These are phyloP conservation scores for Tauraco erythrolophus DNA, from an alignment of 2,113 vertebrate species.

Conservation along the genomic window DNA sequence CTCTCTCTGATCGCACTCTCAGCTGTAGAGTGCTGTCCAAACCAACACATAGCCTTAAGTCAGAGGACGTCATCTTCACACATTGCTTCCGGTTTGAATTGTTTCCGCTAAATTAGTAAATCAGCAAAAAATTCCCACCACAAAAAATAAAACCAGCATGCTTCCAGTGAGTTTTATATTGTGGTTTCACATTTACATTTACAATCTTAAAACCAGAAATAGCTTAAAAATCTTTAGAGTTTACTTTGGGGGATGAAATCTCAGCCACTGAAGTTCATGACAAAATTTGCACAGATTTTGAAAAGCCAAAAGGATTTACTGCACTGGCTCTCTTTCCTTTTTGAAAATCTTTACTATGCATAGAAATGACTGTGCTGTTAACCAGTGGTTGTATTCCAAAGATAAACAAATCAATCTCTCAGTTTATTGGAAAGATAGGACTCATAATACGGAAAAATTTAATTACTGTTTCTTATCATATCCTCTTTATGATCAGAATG, in stretches of 20 bases:
- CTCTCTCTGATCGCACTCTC: not conserved
- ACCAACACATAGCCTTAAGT: not conserved
- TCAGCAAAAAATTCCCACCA: not conserved
- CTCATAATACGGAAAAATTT: not conserved
- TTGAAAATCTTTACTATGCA: not conserved
- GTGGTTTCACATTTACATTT: not conserved
- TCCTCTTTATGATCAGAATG: not conserved
- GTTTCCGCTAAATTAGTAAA: not conserved
- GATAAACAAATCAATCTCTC: not conserved
- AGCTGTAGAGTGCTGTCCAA: not conserved
- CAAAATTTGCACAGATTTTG: not conserved
- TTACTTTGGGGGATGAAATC: not conserved
- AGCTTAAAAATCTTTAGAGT: not conserved
- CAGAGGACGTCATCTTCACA: not conserved
- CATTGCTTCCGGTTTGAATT: not conserved
- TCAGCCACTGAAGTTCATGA: not conserved
- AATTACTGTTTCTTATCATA: conserved; percentile 8
- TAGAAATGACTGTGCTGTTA: not conserved
- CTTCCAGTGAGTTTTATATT: not conserved
- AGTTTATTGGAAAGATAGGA: not conserved
- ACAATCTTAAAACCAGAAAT: not conserved
- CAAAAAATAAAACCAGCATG: not conserved
- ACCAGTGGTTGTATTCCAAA: not conserved
- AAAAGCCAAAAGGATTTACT: not conserved
- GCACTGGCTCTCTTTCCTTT: not conserved